Conservation (phyloP, 2,888 invertebrate genomes). For the Galeruca laticollis region DNA sequence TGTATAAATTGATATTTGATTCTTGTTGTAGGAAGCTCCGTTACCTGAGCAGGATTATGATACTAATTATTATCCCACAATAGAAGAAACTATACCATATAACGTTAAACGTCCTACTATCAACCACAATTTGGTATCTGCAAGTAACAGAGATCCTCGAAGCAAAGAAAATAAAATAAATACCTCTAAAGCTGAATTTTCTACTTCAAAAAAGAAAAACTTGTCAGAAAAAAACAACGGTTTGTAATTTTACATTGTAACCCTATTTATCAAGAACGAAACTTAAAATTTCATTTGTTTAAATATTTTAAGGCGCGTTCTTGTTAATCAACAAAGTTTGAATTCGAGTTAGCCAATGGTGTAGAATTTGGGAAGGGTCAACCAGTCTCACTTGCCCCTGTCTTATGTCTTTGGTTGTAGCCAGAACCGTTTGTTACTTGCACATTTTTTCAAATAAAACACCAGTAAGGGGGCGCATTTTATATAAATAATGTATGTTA, state of each 20-base stretch:
- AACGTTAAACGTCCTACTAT: slow-evolving; percentile 53
- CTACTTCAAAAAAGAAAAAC: slow-evolving; percentile 58
- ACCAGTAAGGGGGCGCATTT: no score
- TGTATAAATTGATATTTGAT: no score
- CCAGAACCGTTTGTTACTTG: no score
- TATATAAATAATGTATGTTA: no score
- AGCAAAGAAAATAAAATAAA: slow-evolving; percentile 55
- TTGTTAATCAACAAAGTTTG: no score
- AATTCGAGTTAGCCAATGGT: no score
- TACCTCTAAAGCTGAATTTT: slow-evolving; percentile 18
- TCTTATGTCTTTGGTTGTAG: no score
- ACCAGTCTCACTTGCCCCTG: no score
- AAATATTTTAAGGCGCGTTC: no score
- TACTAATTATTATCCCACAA: slow-evolving; percentile 48
- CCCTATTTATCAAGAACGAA: neutral
- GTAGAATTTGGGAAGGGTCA: no score
- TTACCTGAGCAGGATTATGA: slow-evolving; percentile 52
- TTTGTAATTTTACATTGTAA: neutral
- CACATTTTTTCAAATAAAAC: no score
- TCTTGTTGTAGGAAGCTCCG: slow-evolving; percentile 41
- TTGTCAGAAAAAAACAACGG: slow-evolving; percentile 56
- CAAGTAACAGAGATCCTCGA: slow-evolving; percentile 59
- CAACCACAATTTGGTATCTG: slow-evolving; percentile 43
- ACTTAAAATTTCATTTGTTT: neutral
- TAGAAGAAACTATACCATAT: slow-evolving; percentile 56